A percentile compares a stretch with the other conserved stretches of the same genome.
phyloP scores from a whole-genome alignment of 2,113 vertebrate species.

The Hyla sarda region DNA sequence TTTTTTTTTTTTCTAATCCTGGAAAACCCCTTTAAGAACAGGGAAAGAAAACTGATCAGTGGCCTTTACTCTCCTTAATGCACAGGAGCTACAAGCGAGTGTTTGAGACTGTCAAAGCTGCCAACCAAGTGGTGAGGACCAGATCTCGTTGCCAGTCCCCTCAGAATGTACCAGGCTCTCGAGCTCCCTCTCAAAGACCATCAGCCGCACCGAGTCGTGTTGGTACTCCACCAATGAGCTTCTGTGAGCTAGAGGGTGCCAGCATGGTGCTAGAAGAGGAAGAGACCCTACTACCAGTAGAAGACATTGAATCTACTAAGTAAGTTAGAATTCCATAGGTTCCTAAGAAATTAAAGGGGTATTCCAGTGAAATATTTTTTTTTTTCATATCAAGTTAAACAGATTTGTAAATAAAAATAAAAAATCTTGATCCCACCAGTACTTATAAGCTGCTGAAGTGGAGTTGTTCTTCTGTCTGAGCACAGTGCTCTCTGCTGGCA shows the following conservation, averaged over 20 bases:
- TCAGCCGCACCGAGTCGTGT: slow-evolving; percentile 72
- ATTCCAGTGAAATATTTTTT: no score
- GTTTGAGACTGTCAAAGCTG: slow-evolving; percentile 82
- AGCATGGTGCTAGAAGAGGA: slow-evolving; percentile 60
- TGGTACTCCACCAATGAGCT: slow-evolving; percentile 76
- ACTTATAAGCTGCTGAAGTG: no score
- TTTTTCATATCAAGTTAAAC: no score
- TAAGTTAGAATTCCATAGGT: not conserved
- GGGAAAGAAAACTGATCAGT: not conserved
- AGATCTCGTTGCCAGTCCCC: no score
- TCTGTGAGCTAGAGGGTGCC: slow-evolving; percentile 70
- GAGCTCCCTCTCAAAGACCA: slow-evolving; percentile 49
- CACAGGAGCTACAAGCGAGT: slow-evolving; percentile 76
- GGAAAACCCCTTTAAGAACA: not conserved
- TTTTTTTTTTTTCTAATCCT: no score
- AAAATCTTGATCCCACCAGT: no score
- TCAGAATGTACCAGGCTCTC: slow-evolving; percentile 72
- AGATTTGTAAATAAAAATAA: no score
- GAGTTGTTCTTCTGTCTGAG: no score
- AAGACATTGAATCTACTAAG: not conserved
- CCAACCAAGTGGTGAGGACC: slow-evolving; percentile 74
- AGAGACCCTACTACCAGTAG: not conserved
- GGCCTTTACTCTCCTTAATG: not conserved
- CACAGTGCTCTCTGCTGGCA: no score
- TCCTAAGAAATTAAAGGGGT: not conserved